These are phyloP conservation scores for Barnardius zonarius DNA, from an alignment of 2,113 vertebrate species.

Conservation along the genomic window DNA sequence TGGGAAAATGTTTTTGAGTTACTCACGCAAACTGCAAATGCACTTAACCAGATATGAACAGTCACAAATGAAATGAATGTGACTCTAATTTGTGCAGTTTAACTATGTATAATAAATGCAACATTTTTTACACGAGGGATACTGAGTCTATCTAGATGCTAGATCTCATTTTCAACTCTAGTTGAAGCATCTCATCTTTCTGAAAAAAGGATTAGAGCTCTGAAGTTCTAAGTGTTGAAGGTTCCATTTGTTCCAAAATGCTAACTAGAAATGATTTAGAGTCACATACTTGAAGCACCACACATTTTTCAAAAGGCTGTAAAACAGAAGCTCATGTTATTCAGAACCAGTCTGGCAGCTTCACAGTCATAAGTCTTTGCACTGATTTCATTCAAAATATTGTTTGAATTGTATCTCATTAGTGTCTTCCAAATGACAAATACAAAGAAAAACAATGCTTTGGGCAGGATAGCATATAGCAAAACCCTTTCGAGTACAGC, in stretches of 20 bases:
- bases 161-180: background rate
- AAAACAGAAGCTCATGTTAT: slow-evolving; percentile 35
- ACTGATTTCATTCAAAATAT: slow-evolving; percentile 41
- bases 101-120: background rate
- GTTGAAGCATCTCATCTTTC: background rate
- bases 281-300: background rate
- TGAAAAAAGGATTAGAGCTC: background rate
- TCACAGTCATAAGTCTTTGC: background rate
- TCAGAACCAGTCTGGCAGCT: slow-evolving; percentile 42
- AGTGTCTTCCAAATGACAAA: slow-evolving; percentile 23
- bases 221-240: background rate
- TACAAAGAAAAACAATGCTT: background rate
- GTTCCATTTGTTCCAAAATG: background rate
- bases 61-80: background rate
- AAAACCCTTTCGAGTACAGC: background rate
- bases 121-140: background rate
- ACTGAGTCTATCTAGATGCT: background rate
- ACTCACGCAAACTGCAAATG: background rate
- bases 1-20: background rate
- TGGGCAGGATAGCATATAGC: background rate
- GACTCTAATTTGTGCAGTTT: background rate
- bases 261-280: background rate
- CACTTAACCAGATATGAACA: background rate
- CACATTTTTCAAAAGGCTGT: background rate
- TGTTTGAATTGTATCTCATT: background rate